phyloP scores from a whole-genome alignment of 2,113 vertebrate genomes.

The Orycteropus afer region DNA sequence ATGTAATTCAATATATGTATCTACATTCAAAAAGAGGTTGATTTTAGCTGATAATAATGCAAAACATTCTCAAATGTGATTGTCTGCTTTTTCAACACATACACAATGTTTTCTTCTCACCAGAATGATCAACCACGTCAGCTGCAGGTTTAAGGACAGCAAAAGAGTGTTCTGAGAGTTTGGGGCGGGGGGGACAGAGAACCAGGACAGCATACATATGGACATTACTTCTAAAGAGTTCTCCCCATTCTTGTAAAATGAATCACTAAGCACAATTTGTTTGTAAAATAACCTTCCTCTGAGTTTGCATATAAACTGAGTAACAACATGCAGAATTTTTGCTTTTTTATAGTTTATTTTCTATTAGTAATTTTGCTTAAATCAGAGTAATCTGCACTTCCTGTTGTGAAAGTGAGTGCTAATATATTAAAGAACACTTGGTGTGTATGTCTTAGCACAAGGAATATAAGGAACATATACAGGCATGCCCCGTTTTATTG shows the following conservation, averaged over 20 bases:
- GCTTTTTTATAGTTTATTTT: neutral
- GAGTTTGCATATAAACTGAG: conserved; percentile 33
- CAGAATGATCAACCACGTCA: neutral
- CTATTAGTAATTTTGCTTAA: conserved; percentile 35
- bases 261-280: conserved; percentile 30
- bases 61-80: conserved; percentile 39
- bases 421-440: neutral
- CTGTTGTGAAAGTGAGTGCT: neutral
- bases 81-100: neutral
- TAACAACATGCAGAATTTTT: neutral
- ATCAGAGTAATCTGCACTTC: conserved; percentile 33
- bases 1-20: conserved; percentile 63
- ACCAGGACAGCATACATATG: neutral
- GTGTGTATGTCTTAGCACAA: neutral
- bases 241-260: neutral
- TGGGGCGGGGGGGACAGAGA: neutral
- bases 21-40: neutral
- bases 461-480: too few relatives aligned
- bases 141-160: conserved; percentile 25
- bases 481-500: too few relatives aligned
- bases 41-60: conserved; percentile 23
- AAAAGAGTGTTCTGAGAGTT: neutral
- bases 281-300: conserved; percentile 47
- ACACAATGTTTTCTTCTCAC: neutral
- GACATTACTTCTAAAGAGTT: neutral